Evolutionary conservation across 1,140 invertebrate genomes (phyloP), one percentile per base, ranked within the genome.

Genomic region (Orius insidiosus): DNA sequence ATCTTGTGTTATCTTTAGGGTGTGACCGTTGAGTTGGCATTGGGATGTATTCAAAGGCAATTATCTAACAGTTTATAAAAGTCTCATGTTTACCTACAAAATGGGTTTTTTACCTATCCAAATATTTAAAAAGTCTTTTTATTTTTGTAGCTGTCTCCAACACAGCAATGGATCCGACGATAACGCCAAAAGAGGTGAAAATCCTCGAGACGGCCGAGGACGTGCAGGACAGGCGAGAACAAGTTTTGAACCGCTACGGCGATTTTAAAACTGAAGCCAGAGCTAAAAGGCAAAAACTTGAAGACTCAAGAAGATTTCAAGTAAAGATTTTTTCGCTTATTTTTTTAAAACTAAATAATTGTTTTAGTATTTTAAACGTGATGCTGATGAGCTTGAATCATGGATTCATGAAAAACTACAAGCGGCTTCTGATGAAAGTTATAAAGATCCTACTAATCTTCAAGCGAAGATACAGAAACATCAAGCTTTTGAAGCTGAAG

Each of bases 321-420:
- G 70, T 72, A 59, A 33, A 18, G 13, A 35, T 10, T 16, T 1
- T 36, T 18, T 38, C 14, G 9, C 42, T 34, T 16, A 11, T 45
- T 30, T 30, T 51, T 15, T 45, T 36, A 13, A 32, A 39, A 34
- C 24, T 42, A 6, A 15, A 38, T 3, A 19, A 41, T 47, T 49
- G 51, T 55, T 77, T 53, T 79, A 97, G 69, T 98, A 98, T 65
- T 99, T 98, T 64, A 97, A 97, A 68, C 74, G 94, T 55, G 96
- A 99, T 74, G 93, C 94, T 44, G 94, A 99, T 62, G 96, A 99
- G 68, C 70, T 98, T 46, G 93, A 99, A 68, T 89, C 86, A 37
- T 99, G 96, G 96, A 98, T 98, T 59, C 76, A 90, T 58, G 96
- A 99, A 64, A 98, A 99, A 60, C 66, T 98, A 14, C 94, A 98